Conservation (phyloP, 1,140 invertebrate genomes). For the Thaumetopoea pityocampa region DNA sequence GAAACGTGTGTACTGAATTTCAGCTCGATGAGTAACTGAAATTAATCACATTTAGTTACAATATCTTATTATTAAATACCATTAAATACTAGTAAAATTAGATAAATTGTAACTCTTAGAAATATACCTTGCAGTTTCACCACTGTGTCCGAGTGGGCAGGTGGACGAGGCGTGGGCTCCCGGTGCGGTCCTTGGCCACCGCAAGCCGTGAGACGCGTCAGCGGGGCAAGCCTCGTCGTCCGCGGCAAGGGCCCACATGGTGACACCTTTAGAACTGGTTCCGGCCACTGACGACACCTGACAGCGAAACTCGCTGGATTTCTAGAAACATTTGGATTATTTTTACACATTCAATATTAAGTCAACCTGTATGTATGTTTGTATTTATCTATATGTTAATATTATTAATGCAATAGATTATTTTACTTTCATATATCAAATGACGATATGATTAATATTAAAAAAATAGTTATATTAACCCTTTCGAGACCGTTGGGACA, state of each 20-base stretch:
- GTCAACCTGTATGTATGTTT: no score
- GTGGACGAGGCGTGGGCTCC: constrained; percentile 54
- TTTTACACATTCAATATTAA: no score
- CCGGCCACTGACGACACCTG: constrained; percentile 69
- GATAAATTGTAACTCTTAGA: background rate
- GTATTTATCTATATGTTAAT: background rate
- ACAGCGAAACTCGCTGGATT: constrained; percentile 69
- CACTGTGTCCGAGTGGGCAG: constrained; percentile 61
- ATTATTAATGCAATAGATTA: background rate
- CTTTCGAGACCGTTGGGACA: no score
- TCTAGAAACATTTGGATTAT: no score
- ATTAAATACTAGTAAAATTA: background rate
- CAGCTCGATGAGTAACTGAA: no score
- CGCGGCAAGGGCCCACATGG: constrained; percentile 52
- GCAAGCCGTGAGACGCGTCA: constrained; percentile 52
- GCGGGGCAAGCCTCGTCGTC: constrained; percentile 50
- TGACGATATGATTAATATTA: background rate
- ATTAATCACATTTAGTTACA: background rate
- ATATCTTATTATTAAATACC: background rate
- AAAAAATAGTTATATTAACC: no score
- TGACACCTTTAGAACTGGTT: constrained; percentile 56
- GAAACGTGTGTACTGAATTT: no score
- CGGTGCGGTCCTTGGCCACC: constrained; percentile 67
- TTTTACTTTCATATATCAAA: background rate
- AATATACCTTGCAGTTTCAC: constrained; percentile 61